Percentiles rank a stretch among this genome's conserved stretches.
Conservation (phyloP, 1,140 invertebrate species). For the Nymphalis io region DNA sequence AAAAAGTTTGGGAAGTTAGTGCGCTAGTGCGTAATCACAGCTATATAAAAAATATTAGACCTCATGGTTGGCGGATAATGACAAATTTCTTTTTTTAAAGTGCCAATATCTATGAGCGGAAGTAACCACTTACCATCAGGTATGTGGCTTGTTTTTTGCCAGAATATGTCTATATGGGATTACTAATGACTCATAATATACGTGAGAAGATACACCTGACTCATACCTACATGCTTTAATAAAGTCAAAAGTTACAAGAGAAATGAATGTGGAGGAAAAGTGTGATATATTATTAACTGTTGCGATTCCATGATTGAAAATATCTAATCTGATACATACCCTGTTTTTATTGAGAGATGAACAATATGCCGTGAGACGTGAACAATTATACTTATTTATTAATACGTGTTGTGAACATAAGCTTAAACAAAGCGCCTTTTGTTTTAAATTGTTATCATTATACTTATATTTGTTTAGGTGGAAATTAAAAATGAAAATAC, state of each 20-base stretch:
- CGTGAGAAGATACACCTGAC: background rate
- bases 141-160: too few relatives aligned
- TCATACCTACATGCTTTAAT: slow-evolving; percentile 1
- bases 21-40: too few relatives aligned
- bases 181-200: background rate
- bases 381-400: too few relatives aligned
- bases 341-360: background rate
- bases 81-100: too few relatives aligned
- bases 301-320: background rate
- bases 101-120: too few relatives aligned
- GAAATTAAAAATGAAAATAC: background rate
- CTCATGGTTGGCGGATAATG: too few relatives aligned
- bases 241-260: background rate
- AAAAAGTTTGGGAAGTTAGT: too few relatives aligned
- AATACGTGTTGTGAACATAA: background rate
- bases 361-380: too few relatives aligned
- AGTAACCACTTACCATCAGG: too few relatives aligned
- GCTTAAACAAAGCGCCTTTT: background rate
- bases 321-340: background rate
- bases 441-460: background rate
- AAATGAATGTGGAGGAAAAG: background rate
- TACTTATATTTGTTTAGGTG: background rate
- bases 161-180: too few relatives aligned
- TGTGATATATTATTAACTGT: background rate
- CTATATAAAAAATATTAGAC: too few relatives aligned